These are phyloP conservation scores for Andrena fulva DNA, from an alignment of 2,888 invertebrate genomes.

Conservation along the genomic window DNA sequence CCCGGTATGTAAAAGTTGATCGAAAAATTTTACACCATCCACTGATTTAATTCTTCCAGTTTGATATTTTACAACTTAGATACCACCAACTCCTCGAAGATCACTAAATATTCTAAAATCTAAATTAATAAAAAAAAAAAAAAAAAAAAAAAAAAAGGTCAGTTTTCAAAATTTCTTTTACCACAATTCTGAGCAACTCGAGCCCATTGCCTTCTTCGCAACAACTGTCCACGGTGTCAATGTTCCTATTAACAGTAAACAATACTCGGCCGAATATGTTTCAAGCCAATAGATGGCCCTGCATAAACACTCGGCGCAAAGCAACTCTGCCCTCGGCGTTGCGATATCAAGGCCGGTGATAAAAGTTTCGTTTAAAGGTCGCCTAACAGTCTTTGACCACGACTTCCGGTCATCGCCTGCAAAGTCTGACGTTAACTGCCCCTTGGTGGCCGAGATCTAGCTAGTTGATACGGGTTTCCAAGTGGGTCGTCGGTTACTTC, in stretches of 20 bases:
- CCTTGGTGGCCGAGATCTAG: conserved; percentile 54
- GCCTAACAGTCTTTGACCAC: conserved; percentile 46
- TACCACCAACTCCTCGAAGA: no score
- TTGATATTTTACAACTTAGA: no score
- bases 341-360: conserved; percentile 54
- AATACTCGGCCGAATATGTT: neutral
- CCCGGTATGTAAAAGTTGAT: no score
- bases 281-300: neutral
- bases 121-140: no score
- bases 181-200: no score
- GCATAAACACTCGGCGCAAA: neutral
- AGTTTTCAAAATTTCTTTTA: no score
- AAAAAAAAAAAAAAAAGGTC: no score
- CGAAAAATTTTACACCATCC: no score
- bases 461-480: conserved; percentile 55
- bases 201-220: neutral
- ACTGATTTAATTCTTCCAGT: no score
- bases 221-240: neutral
- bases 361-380: conserved; percentile 50
- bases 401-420: conserved; percentile 68
- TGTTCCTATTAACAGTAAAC: neutral
- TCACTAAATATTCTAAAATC: no score
- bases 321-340: neutral
- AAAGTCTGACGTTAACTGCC: conserved; percentile 32
- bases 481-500: conserved; percentile 45